Evolutionary conservation across 2,797 vertebrate species (phyloP).

Genomic region (Centropyge bicolor): DNA sequence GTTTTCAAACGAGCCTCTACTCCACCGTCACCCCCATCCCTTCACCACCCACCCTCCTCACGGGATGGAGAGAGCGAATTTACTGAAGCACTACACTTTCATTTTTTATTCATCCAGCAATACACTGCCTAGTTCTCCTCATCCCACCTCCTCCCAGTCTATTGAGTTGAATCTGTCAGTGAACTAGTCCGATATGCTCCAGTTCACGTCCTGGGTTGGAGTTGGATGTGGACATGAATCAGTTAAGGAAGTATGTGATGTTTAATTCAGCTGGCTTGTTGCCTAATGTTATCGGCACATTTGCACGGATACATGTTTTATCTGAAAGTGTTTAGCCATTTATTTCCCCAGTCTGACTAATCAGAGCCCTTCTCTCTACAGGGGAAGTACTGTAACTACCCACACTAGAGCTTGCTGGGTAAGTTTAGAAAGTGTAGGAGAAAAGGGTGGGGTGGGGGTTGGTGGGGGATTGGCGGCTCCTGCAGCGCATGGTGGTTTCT

Average conservation of each 20-base stretch:
- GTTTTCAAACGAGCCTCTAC: constrained; percentile 79
- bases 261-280: constrained; percentile 66
- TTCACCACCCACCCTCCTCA: constrained; percentile 68
- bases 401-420: constrained; percentile 44
- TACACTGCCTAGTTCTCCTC: constrained; percentile 75
- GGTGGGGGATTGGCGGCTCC: constrained; percentile 3
- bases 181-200: constrained; percentile 57
- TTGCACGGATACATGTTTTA: constrained; percentile 62
- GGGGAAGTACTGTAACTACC: constrained; percentile 61
- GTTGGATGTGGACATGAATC: constrained; percentile 63
- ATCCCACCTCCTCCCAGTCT: constrained; percentile 58
- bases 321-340: constrained; percentile 57
- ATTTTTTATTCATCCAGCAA: constrained; percentile 86
- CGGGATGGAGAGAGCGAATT: constrained; percentile 79
- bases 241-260: constrained; percentile 56
- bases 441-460: constrained; percentile 20
- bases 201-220: constrained; percentile 41
- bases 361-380: constrained; percentile 43
- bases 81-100: constrained; percentile 83
- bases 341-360: constrained; percentile 61
- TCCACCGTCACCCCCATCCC: constrained; percentile 55
- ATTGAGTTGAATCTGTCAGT: constrained; percentile 70
- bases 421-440: constrained; percentile 58
- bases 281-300: constrained; percentile 50
- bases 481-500: constrained; percentile 42